Evolutionary conservation across 2,888 invertebrate genomes (phyloP), one percentile per base, ranked within the genome.

Genomic region (Hydrotaea cyrtoneurina): DNA sequence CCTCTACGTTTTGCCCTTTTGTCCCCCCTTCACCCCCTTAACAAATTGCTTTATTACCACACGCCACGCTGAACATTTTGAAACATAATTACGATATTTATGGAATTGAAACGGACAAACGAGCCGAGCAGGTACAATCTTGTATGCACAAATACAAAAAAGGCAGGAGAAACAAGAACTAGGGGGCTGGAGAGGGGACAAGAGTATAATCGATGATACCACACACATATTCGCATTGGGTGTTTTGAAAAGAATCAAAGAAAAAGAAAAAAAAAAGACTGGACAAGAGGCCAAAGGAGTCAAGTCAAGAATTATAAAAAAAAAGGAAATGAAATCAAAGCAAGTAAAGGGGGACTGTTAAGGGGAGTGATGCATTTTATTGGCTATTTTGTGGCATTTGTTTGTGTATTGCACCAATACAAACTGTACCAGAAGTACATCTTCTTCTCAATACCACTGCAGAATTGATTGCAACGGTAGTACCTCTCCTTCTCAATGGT

Each of bases 31-130:
- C 59, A 7, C 11, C 39, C 62, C 19, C 13, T 31, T 64, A 17
- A 39, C 23, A 71, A 85, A 85, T 85, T 79, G 36, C 85, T 85
- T 85, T 76, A 85, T 85, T 85, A 85, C 85, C 81, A 62, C 81
- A 82, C 81, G 73, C 73, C 21, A 66, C 36, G 43, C 1, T 62
- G 46, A 26, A 66, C 55, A 53, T 53, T 72, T 59, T 64, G 0
- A 80, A 71, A 46, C 26, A 36, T 75, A 80, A 84, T 84, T 81
- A 72, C 59, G 31, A 78, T 81, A 50, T 81, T 80, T 78, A 78
- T 84, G 74, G 62, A 75, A 62, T 64, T 53, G 36, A 76, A 77
- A 26, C 69, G 43, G 62, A 69, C 77, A 64, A 23, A 75, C 74
- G 53, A 31, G 36, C 13, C 13, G 76, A 46, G 78, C 69, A 71